These are phyloP conservation scores for Asarcornis scutulata DNA, from an alignment of 2,113 vertebrate species.

Conservation along the genomic window DNA sequence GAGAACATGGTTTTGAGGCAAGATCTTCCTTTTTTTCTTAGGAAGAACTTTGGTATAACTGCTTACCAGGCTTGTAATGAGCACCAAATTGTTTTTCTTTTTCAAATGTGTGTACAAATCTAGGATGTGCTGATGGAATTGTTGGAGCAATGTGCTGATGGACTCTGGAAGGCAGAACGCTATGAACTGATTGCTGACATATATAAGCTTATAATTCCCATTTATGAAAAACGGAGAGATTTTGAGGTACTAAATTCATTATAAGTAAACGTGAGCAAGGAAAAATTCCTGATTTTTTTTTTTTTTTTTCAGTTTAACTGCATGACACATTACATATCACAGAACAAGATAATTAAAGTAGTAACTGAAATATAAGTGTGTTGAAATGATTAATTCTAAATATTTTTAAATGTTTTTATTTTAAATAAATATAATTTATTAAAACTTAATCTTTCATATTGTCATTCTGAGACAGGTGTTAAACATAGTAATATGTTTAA, in stretches of 20 bases:
- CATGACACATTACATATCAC: neutral
- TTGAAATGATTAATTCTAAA: neutral
- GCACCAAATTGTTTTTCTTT: neutral
- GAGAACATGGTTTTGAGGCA: neutral
- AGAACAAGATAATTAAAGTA: neutral
- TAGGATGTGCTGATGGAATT: slow-evolving; percentile 97
- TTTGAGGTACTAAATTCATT: slow-evolving; percentile 86
- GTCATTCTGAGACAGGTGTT: neutral
- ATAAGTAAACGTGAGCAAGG: neutral
- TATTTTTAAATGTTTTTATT: neutral
- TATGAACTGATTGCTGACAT: slow-evolving; percentile 97
- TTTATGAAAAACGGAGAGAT: slow-evolving; percentile 96
- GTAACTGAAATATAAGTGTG: neutral
- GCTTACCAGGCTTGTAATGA: neutral
- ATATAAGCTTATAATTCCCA: slow-evolving; percentile 97
- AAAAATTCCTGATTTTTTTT: neutral
- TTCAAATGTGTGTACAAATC: slow-evolving; percentile 31
- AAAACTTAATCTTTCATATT: neutral
- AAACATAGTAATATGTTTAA: neutral
- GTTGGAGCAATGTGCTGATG: slow-evolving; percentile 94
- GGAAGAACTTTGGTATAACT: neutral
- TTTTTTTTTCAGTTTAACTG: neutral
- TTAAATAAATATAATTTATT: neutral
- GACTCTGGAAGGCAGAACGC: slow-evolving; percentile 98
- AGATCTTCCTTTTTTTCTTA: neutral